A percentile compares a stretch with the other conserved stretches of the same genome.
Conservation (phyloP, 2,797 vertebrate species). For the Enteromius argenteus region DNA sequence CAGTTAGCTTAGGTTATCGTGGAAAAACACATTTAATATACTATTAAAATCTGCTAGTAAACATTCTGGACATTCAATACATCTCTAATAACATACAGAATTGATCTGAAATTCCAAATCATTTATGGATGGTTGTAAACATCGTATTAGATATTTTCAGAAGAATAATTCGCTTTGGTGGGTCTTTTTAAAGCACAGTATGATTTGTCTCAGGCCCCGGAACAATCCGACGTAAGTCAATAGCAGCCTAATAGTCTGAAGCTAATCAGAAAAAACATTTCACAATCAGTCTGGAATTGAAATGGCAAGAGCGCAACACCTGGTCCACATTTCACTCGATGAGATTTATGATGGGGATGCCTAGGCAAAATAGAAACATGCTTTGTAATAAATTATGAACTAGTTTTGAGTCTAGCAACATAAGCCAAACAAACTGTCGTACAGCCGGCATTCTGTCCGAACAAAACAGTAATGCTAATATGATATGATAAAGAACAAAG, state of each 20-base stretch:
- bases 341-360: slow-evolving; percentile 17
- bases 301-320: slow-evolving; percentile 13
- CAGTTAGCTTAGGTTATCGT: neutral
- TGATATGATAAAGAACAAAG: neutral
- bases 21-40: neutral
- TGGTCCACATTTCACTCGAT: neutral
- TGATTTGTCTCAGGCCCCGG: slow-evolving; percentile 41
- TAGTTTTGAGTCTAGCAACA: slow-evolving; percentile 8
- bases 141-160: slow-evolving; percentile 8
- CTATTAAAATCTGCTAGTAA: slow-evolving; percentile 19
- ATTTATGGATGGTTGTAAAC: neutral
- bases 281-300: slow-evolving; percentile 24
- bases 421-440: neutral
- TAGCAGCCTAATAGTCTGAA: slow-evolving; percentile 32
- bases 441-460: slow-evolving; percentile 7
- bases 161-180: slow-evolving; percentile 9
- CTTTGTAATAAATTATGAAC: slow-evolving; percentile 29
- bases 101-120: neutral
- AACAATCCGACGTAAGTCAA: slow-evolving; percentile 19
- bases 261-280: slow-evolving; percentile 19
- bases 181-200: slow-evolving; percentile 9
- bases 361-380: slow-evolving; percentile 12
- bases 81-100: neutral
- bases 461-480: slow-evolving; percentile 5
- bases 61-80: neutral